Base-by-base conservation (phyloP, 2,888 invertebrate genomes). In the Phyllotreta striolata region DNA sequence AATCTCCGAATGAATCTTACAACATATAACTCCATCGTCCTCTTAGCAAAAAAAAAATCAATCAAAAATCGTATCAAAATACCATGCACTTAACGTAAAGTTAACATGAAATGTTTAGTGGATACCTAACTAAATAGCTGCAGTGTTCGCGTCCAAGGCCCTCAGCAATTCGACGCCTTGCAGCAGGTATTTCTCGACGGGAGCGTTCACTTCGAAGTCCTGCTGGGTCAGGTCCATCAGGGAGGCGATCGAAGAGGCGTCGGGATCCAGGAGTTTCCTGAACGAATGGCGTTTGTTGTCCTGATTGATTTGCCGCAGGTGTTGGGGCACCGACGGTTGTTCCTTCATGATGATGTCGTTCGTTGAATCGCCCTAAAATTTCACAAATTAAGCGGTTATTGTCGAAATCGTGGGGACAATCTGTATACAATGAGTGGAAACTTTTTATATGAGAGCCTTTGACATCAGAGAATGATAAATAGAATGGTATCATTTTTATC, bases 181-280 rank as follows among this genome's bases (percentile, higher is more conserved):
- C 14, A 85, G 74, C 40, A 85, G 77, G 14, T 76, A 72, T 60
- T 74, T 79, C 60, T 78, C 71, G 5, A 84, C 80, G 1, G 85
- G 85, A 8, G 85, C 85, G 70, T 85, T 85, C 12, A 85, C 85
- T 67, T 85, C 85, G 69, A 80, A 85, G 72, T 85, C 85, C 68
- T 83, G 84, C 66, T 83, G 82, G 1, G 84, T 85, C 43, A 85
- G 76, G 71, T 84, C 84, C 67, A 82, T 66, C 46, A 84, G 72
- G 1, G 83, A 83, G 5, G 82, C 79, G 61, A 83, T 80, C 3
- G 77, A 76, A 5, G 76, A 70, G 6, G 79, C 78, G 37, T 82
- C 81, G 1, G 83, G 81, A 56, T 82, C 80, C 55, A 84, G 72
- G 14, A 84, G 73, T 0, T 81, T 80, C 72, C 80, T 81, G 34